Base-by-base conservation (phyloP, 2,888 invertebrate genomes). In the Carterocephalus palaemon region DNA sequence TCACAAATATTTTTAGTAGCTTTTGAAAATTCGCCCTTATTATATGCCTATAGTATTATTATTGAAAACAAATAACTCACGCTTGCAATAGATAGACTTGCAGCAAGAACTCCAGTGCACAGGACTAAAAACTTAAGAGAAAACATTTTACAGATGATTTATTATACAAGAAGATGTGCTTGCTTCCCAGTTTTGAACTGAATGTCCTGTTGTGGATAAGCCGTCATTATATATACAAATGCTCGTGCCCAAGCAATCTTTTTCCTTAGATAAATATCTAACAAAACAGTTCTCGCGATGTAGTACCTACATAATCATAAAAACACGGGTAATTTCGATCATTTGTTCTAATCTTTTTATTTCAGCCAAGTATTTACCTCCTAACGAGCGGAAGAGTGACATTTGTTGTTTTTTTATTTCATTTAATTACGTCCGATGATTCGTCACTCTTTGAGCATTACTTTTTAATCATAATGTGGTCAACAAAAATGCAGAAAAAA, bases 211-310 rank as follows among this genome's bases (percentile, higher is more conserved):
- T 32, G 39, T 40, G 48, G 45, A 40, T 46, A 51, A 51, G 29
- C 38, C 36, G 40, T 48, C 38, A 53, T 48, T 57, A 52, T 60
- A 57, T 60, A 60, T 55, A 60, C 52, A 32, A 52, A 51, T 46
- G 42, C 12, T 31, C 47, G 46, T 47, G 49, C 33, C 37, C 50
- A 45, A 46, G 49, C 38, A 51, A 32, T 49, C 52, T 56, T 57
- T 54, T 52, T 43, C 45, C 26, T 49, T 38, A 46, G 47, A 51
- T 56, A 46, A 56, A 54, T 56, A 56, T 56, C 54, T 47, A 53
- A 51, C 47, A 43, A 49, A 48, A 48, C 45, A 45, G 47, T 45
- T 38, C 9, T 34, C 46, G 48, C 48, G 31, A 29, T 39, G 29
- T 39, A n/a, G n/a, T n/a, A n/a, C n/a, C n/a, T n/a, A n/a, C n/a